Evolutionary conservation across 2,888 invertebrate genomes (phyloP).

Genomic region (Rhingia rostrata): DNA sequence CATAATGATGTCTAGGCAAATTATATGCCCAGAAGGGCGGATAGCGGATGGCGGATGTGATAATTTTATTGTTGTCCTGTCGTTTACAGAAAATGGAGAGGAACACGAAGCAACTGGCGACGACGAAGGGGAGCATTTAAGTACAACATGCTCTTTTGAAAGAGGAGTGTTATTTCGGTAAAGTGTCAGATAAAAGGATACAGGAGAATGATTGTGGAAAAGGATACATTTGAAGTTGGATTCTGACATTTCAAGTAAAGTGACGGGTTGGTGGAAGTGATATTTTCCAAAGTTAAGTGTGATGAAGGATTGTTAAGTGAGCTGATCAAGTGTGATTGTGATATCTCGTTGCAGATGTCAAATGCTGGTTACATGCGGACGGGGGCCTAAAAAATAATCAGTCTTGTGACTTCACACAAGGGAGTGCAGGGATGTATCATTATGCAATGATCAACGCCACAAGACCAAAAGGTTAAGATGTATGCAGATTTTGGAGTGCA

Average conservation of each 20-base stretch:
- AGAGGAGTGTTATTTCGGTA: slow-evolving; percentile 42
- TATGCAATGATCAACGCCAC: no score
- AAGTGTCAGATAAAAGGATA: slow-evolving; percentile 28
- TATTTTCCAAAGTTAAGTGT: slow-evolving; percentile 9
- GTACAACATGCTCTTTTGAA: slow-evolving; percentile 43
- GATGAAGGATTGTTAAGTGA: slow-evolving; percentile 23
- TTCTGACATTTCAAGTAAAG: slow-evolving; percentile 25
- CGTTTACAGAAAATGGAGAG: slow-evolving; percentile 21
- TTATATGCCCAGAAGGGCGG: slow-evolving; percentile 48
- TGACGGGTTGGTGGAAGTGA: slow-evolving; percentile 30
- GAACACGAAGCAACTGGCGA: no score
- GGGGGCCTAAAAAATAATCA: no score
- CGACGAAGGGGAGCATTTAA: no score
- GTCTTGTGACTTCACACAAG: no score
- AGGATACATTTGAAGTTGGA: slow-evolving; percentile 27
- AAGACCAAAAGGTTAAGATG: no score
- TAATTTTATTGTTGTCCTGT: slow-evolving; percentile 61
- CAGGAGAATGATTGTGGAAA: slow-evolving; percentile 29
- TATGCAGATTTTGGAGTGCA: no score
- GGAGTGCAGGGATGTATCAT: no score
- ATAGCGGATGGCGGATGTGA: slow-evolving; percentile 34
- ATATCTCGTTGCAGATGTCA: no score
- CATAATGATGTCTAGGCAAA: slow-evolving; percentile 39
- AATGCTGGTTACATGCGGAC: not conserved
- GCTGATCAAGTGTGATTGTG: not conserved